A percentile compares a stretch with the other conserved stretches of the same genome.
Evolutionary conservation across 1,140 invertebrate genomes (phyloP).

Genomic region (Riptortus pedestris): DNA sequence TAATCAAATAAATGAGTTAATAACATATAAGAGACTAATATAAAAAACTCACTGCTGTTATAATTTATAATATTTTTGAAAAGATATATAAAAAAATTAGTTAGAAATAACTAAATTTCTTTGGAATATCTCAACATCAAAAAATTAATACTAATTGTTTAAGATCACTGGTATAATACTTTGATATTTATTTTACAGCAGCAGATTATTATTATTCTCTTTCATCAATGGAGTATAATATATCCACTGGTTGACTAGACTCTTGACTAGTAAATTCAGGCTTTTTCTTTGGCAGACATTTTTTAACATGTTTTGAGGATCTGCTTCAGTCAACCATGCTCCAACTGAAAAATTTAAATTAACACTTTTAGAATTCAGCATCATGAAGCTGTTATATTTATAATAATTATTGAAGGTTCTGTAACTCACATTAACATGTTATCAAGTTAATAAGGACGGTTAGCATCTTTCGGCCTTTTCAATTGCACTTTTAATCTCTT

Average conservation of each 20-base stretch:
- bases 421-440: slow-evolving; percentile 13
- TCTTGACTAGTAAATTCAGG: slow-evolving; percentile 13
- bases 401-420: background rate
- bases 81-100: background rate
- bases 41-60: slow-evolving; percentile 6
- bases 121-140: background rate
- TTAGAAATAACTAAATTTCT: background rate
- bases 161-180: background rate
- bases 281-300: slow-evolving; percentile 13
- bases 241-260: slow-evolving; percentile 16
- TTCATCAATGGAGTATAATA: slow-evolving; percentile 2
- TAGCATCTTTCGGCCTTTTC: slow-evolving; percentile 86
- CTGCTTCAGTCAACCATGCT: slow-evolving; percentile 8
- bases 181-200: slow-evolving; percentile 15
- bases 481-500: slow-evolving; percentile 96
- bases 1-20: slow-evolving; percentile 9
- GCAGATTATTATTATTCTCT: slow-evolving; percentile 16
- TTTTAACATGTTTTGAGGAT: background rate
- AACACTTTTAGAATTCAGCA: too few species aligned
- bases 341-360: slow-evolving; percentile 1
- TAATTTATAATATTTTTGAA: background rate
- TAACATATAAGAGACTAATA: slow-evolving; percentile 5
- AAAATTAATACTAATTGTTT: background rate
- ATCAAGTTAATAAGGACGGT: slow-evolving; percentile 60
- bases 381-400: too few species aligned